phyloP scores from a whole-genome alignment of 2,888 invertebrate genomes.

The Tetranychus piercei region DNA sequence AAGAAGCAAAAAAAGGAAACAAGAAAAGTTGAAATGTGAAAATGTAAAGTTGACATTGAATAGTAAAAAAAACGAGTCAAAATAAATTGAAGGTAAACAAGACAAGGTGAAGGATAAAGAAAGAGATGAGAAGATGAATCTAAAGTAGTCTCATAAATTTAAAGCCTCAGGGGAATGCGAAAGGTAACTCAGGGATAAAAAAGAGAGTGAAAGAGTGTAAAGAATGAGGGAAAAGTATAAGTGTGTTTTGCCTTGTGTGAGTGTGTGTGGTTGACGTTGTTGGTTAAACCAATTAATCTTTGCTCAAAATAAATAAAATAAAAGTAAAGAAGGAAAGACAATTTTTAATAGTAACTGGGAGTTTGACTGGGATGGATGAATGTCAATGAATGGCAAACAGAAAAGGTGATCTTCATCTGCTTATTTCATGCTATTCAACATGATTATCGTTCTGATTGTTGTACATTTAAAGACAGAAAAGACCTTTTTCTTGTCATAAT shows the following conservation, averaged over 20 bases:
- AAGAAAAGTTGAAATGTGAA: not conserved
- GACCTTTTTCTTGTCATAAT: no score
- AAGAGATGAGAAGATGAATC: not conserved
- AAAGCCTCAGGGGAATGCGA: not conserved
- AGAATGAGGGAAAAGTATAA: not conserved
- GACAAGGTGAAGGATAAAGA: not conserved
- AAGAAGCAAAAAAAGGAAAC: not conserved
- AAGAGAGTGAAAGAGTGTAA: not conserved
- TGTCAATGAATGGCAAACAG: no score
- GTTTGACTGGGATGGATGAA: not conserved
- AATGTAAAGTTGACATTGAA: not conserved
- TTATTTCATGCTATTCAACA: no score
- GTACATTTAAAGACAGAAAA: no score
- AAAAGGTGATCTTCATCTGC: no score
- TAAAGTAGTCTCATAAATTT: not conserved
- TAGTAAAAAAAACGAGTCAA: not conserved
- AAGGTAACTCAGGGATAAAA: not conserved
- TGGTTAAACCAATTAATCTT: not conserved
- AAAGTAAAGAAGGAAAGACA: not conserved
- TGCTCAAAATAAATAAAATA: not conserved
- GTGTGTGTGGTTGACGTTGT: not conserved
- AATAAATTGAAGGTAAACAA: not conserved
- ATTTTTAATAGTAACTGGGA: not conserved
- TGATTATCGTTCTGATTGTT: no score
- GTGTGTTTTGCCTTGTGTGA: not conserved